phyloP scores from a whole-genome alignment of 2,888 invertebrate species.

The Venusia cambrica region DNA sequence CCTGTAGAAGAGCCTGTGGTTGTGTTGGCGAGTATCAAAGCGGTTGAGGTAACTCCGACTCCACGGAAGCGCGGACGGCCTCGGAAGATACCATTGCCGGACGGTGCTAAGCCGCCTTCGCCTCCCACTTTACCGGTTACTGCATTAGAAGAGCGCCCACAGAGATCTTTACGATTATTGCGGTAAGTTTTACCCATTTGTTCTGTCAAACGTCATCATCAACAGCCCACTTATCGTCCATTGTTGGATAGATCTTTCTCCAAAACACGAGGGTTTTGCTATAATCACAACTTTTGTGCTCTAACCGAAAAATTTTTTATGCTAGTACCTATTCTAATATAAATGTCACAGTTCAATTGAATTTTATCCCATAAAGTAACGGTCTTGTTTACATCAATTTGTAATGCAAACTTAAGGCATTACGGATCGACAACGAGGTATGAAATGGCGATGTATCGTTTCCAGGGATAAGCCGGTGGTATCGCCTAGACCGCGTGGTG shows the following conservation, averaged over 20 bases:
- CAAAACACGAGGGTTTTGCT: too few relatives aligned
- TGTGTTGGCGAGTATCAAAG: conserved; percentile 35
- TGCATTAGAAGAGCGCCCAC: conserved; percentile 71
- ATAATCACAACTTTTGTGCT: too few relatives aligned
- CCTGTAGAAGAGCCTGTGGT: conserved; percentile 33
- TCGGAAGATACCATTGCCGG: conserved; percentile 64
- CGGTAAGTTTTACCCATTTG: conserved; percentile 47
- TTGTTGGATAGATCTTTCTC: too few relatives aligned
- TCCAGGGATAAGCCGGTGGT: conserved; percentile 65
- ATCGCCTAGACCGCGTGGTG: conserved; percentile 57
- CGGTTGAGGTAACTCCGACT: conserved; percentile 59
- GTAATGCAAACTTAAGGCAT: too few relatives aligned
- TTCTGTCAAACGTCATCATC: too few relatives aligned
- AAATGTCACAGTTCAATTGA: too few relatives aligned
- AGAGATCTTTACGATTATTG: conserved; percentile 66
- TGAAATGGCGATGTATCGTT: conserved; percentile 25
- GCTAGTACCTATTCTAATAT: too few relatives aligned
- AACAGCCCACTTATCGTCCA: too few relatives aligned
- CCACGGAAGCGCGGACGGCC: conserved; percentile 74
- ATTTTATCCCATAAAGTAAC: too few relatives aligned
- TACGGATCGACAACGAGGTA: too few relatives aligned
- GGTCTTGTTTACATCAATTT: too few relatives aligned
- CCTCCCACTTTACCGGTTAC: conserved; percentile 52
- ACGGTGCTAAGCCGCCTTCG: conserved; percentile 48
- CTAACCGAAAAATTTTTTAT: too few relatives aligned